phyloP scores from a whole-genome alignment of 2,113 vertebrate species.

The Nestor notabilis region DNA sequence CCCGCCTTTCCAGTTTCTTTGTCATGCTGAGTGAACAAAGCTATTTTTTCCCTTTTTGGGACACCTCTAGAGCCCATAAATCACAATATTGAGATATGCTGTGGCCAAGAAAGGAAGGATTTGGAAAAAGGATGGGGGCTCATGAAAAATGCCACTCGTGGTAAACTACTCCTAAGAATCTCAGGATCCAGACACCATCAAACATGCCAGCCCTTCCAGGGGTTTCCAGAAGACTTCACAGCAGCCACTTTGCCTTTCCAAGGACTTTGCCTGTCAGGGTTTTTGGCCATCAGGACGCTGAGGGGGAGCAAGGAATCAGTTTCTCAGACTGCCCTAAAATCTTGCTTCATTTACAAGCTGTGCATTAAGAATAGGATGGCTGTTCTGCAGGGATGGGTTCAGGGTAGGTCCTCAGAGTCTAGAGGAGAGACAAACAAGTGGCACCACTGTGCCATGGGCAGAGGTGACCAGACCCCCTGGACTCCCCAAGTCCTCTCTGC shows the following conservation, averaged over 20 bases:
- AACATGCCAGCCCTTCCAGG: neutral
- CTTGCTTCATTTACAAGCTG: neutral
- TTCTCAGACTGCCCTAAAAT: neutral
- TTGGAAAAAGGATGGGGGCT: neutral
- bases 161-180: neutral
- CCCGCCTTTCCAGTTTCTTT: neutral
- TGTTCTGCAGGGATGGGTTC: neutral
- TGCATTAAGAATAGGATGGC: neutral
- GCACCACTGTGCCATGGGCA: neutral
- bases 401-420: neutral
- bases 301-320: neutral
- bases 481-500: neutral
- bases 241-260: neutral
- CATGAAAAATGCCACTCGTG: neutral
- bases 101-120: neutral
- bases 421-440: neutral
- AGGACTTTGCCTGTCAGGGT: neutral
- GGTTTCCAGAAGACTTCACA: neutral
- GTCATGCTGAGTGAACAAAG: neutral
- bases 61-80: neutral
- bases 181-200: neutral
- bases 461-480: neutral
- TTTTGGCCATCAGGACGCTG: neutral
- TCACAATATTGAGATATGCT: neutral
- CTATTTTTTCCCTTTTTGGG: constrained; percentile 15